phyloP scores from a whole-genome alignment of 2,888 invertebrate genomes.

The Drosophila atripex region DNA sequence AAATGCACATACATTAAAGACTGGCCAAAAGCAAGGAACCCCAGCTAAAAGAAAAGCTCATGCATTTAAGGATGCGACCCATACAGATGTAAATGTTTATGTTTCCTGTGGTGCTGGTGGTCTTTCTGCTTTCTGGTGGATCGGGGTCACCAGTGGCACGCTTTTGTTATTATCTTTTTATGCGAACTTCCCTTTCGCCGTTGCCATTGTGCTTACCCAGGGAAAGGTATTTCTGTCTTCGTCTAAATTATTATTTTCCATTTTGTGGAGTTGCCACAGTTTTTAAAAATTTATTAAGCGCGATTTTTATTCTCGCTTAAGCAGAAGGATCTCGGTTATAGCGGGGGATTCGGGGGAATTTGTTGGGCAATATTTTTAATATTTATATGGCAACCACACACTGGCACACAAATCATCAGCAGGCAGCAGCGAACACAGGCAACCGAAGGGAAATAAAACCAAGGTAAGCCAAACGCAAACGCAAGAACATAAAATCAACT shows the following conservation, averaged over 20 bases:
- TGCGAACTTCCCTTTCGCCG: slow-evolving; percentile 26
- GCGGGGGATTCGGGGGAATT: slow-evolving; percentile 49
- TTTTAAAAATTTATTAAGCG: slow-evolving; percentile 75
- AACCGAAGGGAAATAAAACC: slow-evolving; percentile 32
- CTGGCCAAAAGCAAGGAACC: slow-evolving; percentile 1
- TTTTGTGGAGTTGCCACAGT: slow-evolving; percentile 68
- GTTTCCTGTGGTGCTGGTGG: slow-evolving; percentile 58
- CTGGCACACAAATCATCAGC: slow-evolving; percentile 76
- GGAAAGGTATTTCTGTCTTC: slow-evolving; percentile 41
- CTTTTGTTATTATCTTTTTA: slow-evolving; percentile 70
- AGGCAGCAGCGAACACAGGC: slow-evolving; percentile 50
- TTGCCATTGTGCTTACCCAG: slow-evolving; percentile 27
- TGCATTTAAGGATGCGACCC: slow-evolving; percentile 57
- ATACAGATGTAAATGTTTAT: slow-evolving; percentile 73
- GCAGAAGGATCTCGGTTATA: slow-evolving; percentile 22
- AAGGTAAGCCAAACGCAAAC: slow-evolving; percentile 15
- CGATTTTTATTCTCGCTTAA: slow-evolving; percentile 57
- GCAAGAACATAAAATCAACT: slow-evolving; percentile 27
- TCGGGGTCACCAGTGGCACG: slow-evolving; percentile 55
- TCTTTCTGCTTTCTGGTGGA: slow-evolving; percentile 9
- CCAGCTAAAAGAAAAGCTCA: slow-evolving; percentile 28
- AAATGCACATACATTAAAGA: slow-evolving; percentile 39
- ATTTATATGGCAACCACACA: slow-evolving; percentile 75
- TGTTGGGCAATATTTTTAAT: slow-evolving; percentile 76
- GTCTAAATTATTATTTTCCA: slow-evolving; percentile 68